These are phyloP conservation scores for Cataglyphis altisquamis DNA, from an alignment of 2,888 invertebrate genomes.

Conservation along the genomic window DNA sequence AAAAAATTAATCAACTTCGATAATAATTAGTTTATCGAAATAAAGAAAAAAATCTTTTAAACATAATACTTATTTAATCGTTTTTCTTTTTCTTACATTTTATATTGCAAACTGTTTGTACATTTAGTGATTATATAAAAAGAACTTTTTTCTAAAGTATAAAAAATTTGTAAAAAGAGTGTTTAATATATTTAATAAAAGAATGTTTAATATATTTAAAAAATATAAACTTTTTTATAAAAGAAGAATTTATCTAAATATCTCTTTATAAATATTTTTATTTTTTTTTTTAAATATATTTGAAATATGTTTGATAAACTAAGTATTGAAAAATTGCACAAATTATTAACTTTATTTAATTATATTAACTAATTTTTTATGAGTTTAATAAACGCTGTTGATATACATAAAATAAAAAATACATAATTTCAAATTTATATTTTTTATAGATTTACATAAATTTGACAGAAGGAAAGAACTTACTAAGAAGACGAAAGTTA, in stretches of 20 bases:
- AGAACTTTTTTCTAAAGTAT: not conserved
- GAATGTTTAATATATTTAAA: too few species aligned
- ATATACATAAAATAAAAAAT: not conserved
- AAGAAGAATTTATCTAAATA: not conserved
- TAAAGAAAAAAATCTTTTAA: not conserved
- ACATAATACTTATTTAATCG: not conserved
- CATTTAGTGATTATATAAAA: not conserved
- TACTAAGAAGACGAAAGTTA: slow-evolving; percentile 28
- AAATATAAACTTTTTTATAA: not conserved
- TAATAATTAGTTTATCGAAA: slow-evolving; percentile 7
- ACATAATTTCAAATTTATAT: not conserved
- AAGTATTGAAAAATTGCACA: not conserved
- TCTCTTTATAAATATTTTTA: not conserved
- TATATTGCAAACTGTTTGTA: not conserved
- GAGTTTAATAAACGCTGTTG: not conserved
- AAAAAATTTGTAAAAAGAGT: not conserved
- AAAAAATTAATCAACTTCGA: not conserved
- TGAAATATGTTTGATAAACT: not conserved
- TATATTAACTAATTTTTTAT: not conserved
- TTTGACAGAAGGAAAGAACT: not conserved
- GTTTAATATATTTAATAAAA: not conserved
- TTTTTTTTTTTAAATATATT: not conserved
- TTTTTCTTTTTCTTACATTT: not conserved
- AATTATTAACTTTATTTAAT: not conserved
- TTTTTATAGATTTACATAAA: not conserved